These are phyloP conservation scores for Caenorhabditis uteleia DNA, from an alignment of 2,888 invertebrate species.

Conservation along the genomic window DNA sequence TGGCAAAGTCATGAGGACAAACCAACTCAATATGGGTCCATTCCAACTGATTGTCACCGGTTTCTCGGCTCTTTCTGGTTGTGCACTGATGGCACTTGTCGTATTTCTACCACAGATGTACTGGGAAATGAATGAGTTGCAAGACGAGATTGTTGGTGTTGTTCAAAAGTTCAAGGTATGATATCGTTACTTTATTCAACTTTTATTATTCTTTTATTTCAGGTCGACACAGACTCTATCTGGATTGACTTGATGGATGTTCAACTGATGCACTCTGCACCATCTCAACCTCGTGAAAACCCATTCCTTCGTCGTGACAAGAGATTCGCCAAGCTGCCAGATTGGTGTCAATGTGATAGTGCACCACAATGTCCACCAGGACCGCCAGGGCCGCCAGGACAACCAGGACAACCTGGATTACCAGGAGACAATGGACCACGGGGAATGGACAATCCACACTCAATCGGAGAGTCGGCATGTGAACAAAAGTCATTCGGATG, in stretches of 20 bases:
- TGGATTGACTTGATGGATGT: conserved; percentile 54
- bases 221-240: conserved; percentile 46
- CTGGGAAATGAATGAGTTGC: conserved; percentile 41
- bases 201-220: not conserved
- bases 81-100: conserved; percentile 24
- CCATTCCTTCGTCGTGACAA: conserved; percentile 48
- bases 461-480: conserved; percentile 6
- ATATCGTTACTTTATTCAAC: not conserved
- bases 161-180: conserved; percentile 47
- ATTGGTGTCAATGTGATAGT: conserved; percentile 51
- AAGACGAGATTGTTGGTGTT: conserved; percentile 36
- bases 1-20: not conserved
- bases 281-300: conserved; percentile 44
- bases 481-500: conserved; percentile 34
- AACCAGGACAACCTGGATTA: conserved; percentile 48
- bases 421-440: conserved; percentile 41
- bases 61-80: conserved; percentile 20
- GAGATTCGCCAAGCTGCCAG: conserved; percentile 46
- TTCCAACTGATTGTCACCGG: conserved; percentile 20
- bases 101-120: conserved; percentile 44
- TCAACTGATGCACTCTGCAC: conserved; percentile 41
- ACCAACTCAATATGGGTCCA: conserved; percentile 1
- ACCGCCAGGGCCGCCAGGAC: conserved; percentile 51
- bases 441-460: conserved; percentile 43
- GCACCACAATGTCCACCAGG: conserved; percentile 54